phyloP scores from a whole-genome alignment of 2,888 invertebrate genomes.

The Polyommatus icarus region DNA sequence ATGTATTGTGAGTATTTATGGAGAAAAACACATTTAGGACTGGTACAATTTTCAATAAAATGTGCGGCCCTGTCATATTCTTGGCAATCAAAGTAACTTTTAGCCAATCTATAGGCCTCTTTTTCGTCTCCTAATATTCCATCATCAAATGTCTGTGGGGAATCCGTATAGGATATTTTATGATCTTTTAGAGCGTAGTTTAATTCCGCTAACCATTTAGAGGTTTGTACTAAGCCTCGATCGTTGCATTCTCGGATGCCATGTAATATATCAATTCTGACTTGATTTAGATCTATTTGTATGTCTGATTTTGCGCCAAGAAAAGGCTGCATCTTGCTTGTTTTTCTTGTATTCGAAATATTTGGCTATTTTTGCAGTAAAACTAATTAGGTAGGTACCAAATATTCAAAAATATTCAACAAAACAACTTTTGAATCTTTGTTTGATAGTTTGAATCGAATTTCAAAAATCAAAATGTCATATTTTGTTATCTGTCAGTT shows the following conservation, averaged over 20 bases:
- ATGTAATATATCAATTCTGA: conserved; percentile 65
- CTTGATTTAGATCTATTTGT: conserved; percentile 68
- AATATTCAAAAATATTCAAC: not conserved
- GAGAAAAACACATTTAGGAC: conserved; percentile 88
- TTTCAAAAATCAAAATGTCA: no score
- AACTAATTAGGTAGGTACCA: not conserved
- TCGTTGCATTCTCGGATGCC: conserved; percentile 85
- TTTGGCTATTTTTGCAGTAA: not conserved
- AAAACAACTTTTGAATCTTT: not conserved
- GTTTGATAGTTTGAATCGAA: no score
- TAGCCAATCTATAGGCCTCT: conserved; percentile 88
- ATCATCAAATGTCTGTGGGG: conserved; percentile 53
- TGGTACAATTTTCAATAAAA: conserved; percentile 86
- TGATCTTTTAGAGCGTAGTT: conserved; percentile 87
- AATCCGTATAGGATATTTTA: conserved; percentile 78
- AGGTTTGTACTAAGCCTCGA: conserved; percentile 88
- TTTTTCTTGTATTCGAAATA: not conserved
- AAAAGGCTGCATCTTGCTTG: conserved; percentile 55
- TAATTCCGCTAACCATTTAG: conserved; percentile 94
- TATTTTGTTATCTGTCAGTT: no score
- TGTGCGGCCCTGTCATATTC: conserved; percentile 94
- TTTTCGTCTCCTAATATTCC: conserved; percentile 81
- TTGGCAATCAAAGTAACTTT: conserved; percentile 93
- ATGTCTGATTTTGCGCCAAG: conserved; percentile 64
- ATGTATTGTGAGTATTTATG: conserved; percentile 92